Percentiles rank a stretch among this genome's conserved stretches.
phyloP scores from a whole-genome alignment of 2,888 invertebrate genomes.

The Tholera decimalis region DNA sequence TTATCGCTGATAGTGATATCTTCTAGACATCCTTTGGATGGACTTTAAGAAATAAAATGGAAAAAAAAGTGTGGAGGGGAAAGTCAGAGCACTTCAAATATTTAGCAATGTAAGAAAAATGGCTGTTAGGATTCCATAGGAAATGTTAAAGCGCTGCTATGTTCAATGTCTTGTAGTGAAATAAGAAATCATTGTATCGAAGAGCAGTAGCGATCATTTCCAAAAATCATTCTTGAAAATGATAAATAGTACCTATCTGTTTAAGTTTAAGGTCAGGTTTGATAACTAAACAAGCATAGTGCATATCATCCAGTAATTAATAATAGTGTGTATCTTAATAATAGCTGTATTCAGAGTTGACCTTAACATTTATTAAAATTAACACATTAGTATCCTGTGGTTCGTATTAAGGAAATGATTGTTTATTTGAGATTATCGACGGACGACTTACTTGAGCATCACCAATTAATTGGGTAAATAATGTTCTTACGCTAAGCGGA shows the following conservation, averaged over 20 bases:
- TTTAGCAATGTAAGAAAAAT: neutral
- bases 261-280: slow-evolving; percentile 29
- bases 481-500: slow-evolving; percentile 50
- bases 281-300: slow-evolving; percentile 9
- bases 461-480: slow-evolving; percentile 51
- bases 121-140: neutral
- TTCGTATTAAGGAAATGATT: slow-evolving; percentile 24
- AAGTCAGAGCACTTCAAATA: no score
- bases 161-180: neutral
- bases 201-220: neutral
- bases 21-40: no score
- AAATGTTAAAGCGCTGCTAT: neutral
- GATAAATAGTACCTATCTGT: slow-evolving; percentile 11
- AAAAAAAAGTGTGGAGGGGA: no score
- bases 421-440: slow-evolving; percentile 33
- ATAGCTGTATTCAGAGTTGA: slow-evolving; percentile 31
- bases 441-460: slow-evolving; percentile 32
- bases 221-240: slow-evolving; percentile 12
- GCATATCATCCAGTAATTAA: slow-evolving; percentile 36
- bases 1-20: no score
- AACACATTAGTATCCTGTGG: slow-evolving; percentile 41
- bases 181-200: neutral
- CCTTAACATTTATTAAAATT: slow-evolving; percentile 56
- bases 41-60: no score
- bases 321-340: slow-evolving; percentile 35